These are phyloP conservation scores for Anabas testudineus DNA, from an alignment of 2,797 vertebrate genomes.

Conservation along the genomic window DNA sequence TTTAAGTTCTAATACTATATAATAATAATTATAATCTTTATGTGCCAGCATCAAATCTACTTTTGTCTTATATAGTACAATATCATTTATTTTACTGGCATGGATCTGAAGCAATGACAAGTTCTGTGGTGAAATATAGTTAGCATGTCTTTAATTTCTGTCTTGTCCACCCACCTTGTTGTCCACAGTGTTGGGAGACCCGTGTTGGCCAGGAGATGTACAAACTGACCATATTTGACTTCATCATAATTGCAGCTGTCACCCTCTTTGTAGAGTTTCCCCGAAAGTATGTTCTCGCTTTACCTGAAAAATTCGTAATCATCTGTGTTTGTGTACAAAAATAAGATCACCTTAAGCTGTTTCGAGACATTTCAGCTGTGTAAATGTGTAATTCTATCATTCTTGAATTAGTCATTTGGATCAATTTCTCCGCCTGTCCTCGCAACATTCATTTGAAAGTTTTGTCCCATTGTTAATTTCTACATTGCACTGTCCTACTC, in stretches of 20 bases:
- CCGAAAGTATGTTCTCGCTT: conserved; percentile 87
- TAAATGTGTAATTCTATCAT: too few species aligned
- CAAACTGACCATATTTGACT: conserved; percentile 96
- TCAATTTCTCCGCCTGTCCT: background rate
- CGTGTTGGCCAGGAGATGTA: conserved; percentile 98
- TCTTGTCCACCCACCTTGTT: background rate
- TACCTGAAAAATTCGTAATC: background rate
- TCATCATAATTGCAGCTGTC: conserved; percentile 89
- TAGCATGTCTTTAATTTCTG: background rate
- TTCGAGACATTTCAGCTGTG: background rate
- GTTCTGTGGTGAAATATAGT: background rate
- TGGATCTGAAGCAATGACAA: background rate
- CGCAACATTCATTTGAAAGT: background rate
- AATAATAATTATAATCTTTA: too few species aligned
- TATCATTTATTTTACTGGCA: too few species aligned
- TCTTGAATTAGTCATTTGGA: background rate
- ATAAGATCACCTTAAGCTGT: background rate
- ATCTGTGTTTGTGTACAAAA: background rate
- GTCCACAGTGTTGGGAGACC: conserved; percentile 94
- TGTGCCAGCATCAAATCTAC: too few species aligned
- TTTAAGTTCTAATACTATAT: too few species aligned
- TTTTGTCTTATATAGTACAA: too few species aligned
- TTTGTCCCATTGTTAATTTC: background rate
- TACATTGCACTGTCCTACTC: conserved; percentile 15
- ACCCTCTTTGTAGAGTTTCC: conserved; percentile 93